A percentile compares a stretch with the other conserved stretches of the same genome.
These are phyloP conservation scores for Neofelis nebulosa DNA, from an alignment of 2,113 vertebrate species.

Conservation along the genomic window DNA sequence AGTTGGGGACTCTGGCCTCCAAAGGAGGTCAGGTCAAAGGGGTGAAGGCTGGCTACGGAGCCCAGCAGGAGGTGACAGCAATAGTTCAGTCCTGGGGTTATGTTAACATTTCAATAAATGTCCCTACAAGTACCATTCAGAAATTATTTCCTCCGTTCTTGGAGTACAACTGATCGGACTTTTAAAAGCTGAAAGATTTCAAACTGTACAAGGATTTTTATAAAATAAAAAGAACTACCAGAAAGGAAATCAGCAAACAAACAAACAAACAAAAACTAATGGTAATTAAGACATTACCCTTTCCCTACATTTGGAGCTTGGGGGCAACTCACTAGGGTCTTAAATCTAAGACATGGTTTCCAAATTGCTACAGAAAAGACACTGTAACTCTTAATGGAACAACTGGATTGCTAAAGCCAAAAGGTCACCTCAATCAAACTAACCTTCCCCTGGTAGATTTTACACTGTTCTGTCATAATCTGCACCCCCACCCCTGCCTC, in stretches of 20 bases:
- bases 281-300: not conserved
- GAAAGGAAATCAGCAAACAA: not conserved
- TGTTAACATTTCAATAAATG: not conserved
- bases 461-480: not conserved
- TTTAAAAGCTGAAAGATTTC: not conserved
- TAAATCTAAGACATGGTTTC: not conserved
- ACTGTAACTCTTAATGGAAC: not conserved
- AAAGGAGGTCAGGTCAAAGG: not conserved
- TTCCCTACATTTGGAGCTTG: not conserved
- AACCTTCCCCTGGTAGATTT: not conserved
- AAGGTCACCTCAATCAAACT: conserved; percentile 26
- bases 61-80: not conserved
- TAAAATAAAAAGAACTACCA: not conserved
- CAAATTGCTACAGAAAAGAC: not conserved
- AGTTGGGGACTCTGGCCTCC: not conserved
- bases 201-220: not conserved
- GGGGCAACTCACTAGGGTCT: not conserved
- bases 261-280: not conserved
- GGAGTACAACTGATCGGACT: not conserved
- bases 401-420: not conserved
- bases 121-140: not conserved
- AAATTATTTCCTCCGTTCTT: conserved; percentile 11
- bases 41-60: not conserved
- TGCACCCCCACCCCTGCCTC: not conserved
- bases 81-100: not conserved